Evolutionary conservation across 1,140 invertebrate species (phyloP).

Genomic region (Drosophila eugracilis): DNA sequence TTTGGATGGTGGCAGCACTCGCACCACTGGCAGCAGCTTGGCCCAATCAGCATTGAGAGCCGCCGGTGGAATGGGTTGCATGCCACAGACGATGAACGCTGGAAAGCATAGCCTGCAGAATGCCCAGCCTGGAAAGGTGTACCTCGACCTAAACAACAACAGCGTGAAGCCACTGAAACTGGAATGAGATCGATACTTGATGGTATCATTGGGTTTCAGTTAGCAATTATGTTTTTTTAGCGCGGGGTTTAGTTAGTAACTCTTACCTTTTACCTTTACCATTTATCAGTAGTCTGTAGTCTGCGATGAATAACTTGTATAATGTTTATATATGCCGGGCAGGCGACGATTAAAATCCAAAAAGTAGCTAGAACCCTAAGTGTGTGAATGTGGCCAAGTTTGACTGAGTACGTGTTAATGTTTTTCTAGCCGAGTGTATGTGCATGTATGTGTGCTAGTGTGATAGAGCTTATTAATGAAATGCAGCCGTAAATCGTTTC

Average conservation of each 20-base stretch:
- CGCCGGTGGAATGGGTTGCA: conserved; percentile 78
- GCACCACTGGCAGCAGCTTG: conserved; percentile 43
- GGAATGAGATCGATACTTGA: conserved; percentile 52
- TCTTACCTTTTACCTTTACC: not conserved
- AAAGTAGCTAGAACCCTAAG: conserved; percentile 72
- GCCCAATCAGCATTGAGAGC: conserved; percentile 68
- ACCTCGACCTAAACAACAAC: conserved; percentile 80
- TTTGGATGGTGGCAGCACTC: conserved; percentile 39
- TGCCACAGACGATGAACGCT: conserved; percentile 51
- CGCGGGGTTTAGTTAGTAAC: conserved; percentile 66
- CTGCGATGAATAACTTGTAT: conserved; percentile 40
- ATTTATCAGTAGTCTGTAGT: not conserved
- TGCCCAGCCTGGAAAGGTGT: conserved; percentile 51
- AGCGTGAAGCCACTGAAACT: conserved; percentile 67
- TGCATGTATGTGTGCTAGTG: conserved; percentile 14
- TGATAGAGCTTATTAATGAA: conserved; percentile 54
- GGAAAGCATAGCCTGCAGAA: conserved; percentile 26
- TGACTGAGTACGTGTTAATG: conserved; percentile 49
- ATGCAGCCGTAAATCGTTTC: conserved; percentile 61
- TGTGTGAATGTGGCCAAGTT: conserved; percentile 46
- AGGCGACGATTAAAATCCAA: conserved; percentile 68
- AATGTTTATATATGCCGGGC: conserved; percentile 79
- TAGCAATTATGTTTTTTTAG: conserved; percentile 54
- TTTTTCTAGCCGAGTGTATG: conserved; percentile 42
- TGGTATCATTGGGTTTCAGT: conserved; percentile 30